Conservation (phyloP, 2,888 invertebrate species). For the Hipparchia sbordonii region DNA sequence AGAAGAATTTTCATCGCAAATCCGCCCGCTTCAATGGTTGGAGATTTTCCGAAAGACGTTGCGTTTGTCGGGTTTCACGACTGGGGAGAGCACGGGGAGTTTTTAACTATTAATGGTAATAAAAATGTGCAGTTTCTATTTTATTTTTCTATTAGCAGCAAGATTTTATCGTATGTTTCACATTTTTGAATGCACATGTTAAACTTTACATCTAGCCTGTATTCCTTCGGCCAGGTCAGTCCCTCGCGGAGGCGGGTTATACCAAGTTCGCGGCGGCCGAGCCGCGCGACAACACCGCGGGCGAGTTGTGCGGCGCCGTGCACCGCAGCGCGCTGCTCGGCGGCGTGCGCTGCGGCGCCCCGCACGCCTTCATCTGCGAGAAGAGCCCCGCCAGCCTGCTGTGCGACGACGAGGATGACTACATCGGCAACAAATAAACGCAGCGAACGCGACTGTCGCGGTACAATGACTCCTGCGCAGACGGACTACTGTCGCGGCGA, state of each 20-base stretch:
- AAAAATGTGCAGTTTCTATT: too few species aligned
- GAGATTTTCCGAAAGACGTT: constrained; percentile 37
- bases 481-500: too few species aligned
- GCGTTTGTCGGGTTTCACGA: constrained; percentile 47
- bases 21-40: too few species aligned
- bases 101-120: constrained; percentile 36
- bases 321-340: constrained; percentile 48
- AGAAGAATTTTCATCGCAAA: too few species aligned
- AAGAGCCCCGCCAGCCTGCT: constrained; percentile 46
- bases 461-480: too few species aligned
- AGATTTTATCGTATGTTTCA: too few species aligned
- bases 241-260: constrained; percentile 54
- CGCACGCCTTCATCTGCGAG: constrained; percentile 48
- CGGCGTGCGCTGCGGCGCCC: constrained; percentile 53
- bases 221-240: constrained; percentile 47
- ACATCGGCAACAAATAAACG: too few species aligned
- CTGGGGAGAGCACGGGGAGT: constrained; percentile 46
- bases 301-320: constrained; percentile 53
- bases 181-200: too few species aligned
- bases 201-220: too few species aligned
- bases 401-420: constrained; percentile 31
- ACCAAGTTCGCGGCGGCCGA: constrained; percentile 49
- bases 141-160: too few species aligned
- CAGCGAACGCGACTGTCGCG: too few species aligned
- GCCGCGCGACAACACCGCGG: constrained; percentile 50